A percentile compares a stretch with the other conserved stretches of the same genome.
Conservation (phyloP, 2,888 invertebrate genomes). For the Hypsopygia costalis region DNA sequence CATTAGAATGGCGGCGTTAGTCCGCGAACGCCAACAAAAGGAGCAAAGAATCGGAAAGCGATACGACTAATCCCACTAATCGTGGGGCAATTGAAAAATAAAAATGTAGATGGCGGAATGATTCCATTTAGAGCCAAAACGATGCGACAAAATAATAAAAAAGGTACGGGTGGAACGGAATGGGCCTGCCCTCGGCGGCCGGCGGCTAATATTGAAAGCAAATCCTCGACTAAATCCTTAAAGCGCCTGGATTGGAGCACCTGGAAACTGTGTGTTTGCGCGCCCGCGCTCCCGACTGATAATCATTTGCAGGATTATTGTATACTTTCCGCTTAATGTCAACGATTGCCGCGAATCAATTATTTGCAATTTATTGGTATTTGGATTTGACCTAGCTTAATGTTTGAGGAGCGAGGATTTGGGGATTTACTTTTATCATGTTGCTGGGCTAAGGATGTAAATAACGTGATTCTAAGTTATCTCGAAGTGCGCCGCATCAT, state of each 20-base stretch:
- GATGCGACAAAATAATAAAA: slow-evolving; percentile 81
- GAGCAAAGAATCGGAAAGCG: slow-evolving; percentile 77
- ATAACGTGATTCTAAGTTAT: background rate
- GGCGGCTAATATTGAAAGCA: slow-evolving; percentile 81
- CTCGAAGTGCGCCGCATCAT: background rate
- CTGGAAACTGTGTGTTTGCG: slow-evolving; percentile 72
- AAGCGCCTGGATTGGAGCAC: slow-evolving; percentile 76
- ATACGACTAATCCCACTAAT: slow-evolving; percentile 80
- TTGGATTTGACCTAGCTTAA: slow-evolving; percentile 35
- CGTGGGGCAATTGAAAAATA: slow-evolving; percentile 81
- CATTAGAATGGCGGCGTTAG: slow-evolving; percentile 9
- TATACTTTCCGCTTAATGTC: slow-evolving; percentile 73
- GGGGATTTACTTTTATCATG: slow-evolving; percentile 18
- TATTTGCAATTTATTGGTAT: slow-evolving; percentile 44
- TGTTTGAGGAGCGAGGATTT: slow-evolving; percentile 41
- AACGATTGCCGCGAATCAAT: slow-evolving; percentile 59
- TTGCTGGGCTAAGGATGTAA: slow-evolving; percentile 2
- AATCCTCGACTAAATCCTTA: slow-evolving; percentile 80
- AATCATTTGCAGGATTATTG: slow-evolving; percentile 76
- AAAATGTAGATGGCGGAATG: slow-evolving; percentile 81
- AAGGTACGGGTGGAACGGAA: slow-evolving; percentile 67
- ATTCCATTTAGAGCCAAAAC: slow-evolving; percentile 80
- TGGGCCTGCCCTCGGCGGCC: slow-evolving; percentile 63
- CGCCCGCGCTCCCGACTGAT: slow-evolving; percentile 48
- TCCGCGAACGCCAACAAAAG: slow-evolving; percentile 50